These are phyloP conservation scores for Gallinago jamesoni DNA, from an alignment of 2,113 vertebrate genomes.

Conservation along the genomic window DNA sequence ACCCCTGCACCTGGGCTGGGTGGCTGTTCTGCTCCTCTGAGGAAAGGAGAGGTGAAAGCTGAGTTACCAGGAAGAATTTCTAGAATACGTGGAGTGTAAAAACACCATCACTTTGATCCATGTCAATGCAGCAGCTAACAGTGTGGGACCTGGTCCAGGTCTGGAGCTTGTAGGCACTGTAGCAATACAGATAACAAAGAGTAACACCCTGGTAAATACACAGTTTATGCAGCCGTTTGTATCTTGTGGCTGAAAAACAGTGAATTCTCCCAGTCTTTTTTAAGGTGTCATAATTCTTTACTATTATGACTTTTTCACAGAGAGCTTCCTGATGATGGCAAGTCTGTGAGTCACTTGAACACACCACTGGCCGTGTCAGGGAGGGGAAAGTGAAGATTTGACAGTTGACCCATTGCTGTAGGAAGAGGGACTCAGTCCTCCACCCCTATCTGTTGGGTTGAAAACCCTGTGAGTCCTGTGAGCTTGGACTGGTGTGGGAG, in stretches of 20 bases:
- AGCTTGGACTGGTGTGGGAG: background rate
- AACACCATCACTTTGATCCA: background rate
- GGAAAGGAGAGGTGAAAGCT: background rate
- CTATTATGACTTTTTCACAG: background rate
- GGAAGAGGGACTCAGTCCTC: background rate
- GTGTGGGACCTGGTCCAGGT: fast-evolving
- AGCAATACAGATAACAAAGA: background rate
- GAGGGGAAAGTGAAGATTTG: background rate
- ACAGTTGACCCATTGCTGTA: background rate
- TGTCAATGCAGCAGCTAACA: background rate
- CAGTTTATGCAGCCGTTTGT: background rate
- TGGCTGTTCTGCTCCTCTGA: background rate
- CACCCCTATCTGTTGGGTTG: background rate
- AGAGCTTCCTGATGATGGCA: background rate
- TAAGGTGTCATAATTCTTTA: fast-evolving
- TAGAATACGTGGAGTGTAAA: background rate
- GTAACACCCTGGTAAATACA: background rate
- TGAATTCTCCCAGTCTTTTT: background rate
- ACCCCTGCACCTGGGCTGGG: background rate
- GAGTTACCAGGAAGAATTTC: background rate
- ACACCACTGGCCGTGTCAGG: background rate
- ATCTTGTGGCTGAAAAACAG: background rate
- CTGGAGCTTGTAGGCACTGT: background rate
- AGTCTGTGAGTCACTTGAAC: background rate
- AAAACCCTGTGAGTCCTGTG: background rate